These are phyloP conservation scores for Schizopygopsis pylzovi DNA, from an alignment of 2,797 vertebrate species.

Conservation along the genomic window DNA sequence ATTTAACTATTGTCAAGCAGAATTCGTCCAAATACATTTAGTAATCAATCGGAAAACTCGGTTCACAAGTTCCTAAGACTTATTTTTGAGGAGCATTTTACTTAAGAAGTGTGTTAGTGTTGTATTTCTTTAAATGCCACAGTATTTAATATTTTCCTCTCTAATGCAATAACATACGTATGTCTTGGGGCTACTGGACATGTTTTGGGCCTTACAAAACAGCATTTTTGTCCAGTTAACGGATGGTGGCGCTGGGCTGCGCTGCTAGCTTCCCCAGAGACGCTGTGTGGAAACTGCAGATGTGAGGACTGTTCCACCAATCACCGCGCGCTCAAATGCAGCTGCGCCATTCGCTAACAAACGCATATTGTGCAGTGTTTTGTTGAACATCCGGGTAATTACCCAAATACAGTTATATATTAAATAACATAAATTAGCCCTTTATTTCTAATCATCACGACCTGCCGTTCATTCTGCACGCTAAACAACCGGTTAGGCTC, in stretches of 20 bases:
- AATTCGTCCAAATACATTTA: neutral
- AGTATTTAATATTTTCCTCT: neutral
- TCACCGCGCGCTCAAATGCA: conserved; percentile 52
- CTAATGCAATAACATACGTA: neutral
- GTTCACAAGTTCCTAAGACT: neutral
- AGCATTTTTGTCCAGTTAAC: conserved; percentile 15
- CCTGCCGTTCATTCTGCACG: neutral
- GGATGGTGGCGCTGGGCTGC: conserved; percentile 52
- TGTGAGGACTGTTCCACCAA: conserved; percentile 52
- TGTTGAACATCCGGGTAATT: conserved; percentile 26
- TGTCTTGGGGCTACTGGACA: neutral
- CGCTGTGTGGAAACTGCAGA: conserved; percentile 51
- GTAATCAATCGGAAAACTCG: neutral
- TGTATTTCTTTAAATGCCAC: neutral
- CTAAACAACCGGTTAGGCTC: neutral
- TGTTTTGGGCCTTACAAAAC: neutral
- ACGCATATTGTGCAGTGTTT: conserved; percentile 29
- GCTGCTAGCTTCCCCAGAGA: conserved; percentile 49
- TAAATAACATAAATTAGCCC: neutral
- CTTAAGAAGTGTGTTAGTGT: neutral
- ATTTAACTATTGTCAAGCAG: neutral
- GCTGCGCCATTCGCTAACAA: conserved; percentile 61
- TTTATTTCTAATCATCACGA: neutral
- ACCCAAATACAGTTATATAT: neutral
- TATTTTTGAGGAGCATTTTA: neutral